These are phyloP conservation scores for Porites australiensis DNA, from an alignment of 64 coral and sea anemone species.

Conservation along the genomic window DNA sequence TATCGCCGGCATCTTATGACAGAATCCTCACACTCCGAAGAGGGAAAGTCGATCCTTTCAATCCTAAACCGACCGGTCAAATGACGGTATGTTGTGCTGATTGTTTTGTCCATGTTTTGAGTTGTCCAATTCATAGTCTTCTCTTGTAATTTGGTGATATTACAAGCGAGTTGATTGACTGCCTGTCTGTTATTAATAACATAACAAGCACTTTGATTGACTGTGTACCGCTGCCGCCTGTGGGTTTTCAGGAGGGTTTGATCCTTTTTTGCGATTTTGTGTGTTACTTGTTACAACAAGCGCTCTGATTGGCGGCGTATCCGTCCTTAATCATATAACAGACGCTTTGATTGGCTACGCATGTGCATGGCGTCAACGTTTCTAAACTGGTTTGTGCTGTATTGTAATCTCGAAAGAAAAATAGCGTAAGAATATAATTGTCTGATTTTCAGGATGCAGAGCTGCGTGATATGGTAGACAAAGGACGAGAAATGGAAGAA, in stretches of 20 bases:
- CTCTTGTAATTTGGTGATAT: no score
- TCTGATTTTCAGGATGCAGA: conserved; percentile 69
- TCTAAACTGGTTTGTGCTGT: no score
- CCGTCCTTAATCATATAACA: no score
- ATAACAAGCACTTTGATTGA: no score
- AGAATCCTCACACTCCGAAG: conserved; percentile 85
- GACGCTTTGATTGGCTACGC: no score
- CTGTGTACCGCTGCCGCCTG: no score
- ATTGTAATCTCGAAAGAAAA: background rate
- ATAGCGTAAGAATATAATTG: background rate
- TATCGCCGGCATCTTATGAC: conserved; percentile 88
- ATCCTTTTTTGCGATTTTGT: background rate
- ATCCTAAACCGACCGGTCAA: conserved; percentile 63
- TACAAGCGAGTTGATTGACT: no score
- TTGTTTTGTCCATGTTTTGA: no score
- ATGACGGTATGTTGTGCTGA: conserved; percentile 53
- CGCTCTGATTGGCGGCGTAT: background rate
- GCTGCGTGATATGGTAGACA: conserved; percentile 81
- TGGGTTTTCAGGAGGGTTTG: background rate
- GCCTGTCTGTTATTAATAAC: no score
- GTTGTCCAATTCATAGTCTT: no score
- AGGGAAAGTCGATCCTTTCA: conserved; percentile 94
- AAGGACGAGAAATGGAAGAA: conserved; percentile 91
- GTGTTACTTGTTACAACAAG: no score
- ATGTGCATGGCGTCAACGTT: no score